A percentile compares a stretch with the other conserved stretches of the same genome.
Evolutionary conservation across 2,888 invertebrate genomes (phyloP).

Genomic region (Serrognathus titanus): DNA sequence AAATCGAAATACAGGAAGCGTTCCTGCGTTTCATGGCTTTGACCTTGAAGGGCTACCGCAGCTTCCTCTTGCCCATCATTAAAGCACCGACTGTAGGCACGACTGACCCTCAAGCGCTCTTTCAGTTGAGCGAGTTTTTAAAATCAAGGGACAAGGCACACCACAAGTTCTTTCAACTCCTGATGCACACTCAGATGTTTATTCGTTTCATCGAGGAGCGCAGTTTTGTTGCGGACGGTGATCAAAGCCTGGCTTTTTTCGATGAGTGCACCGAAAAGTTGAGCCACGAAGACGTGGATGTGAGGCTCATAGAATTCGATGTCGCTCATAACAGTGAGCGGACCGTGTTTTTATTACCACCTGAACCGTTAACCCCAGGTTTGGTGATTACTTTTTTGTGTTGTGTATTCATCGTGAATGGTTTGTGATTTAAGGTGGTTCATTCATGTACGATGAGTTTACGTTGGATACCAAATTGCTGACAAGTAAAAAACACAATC

Average conservation of each 20-base stretch:
- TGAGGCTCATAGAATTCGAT: constrained; percentile 78
- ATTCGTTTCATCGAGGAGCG: constrained; percentile 98
- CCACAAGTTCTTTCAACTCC: constrained; percentile 81
- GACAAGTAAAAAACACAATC: constrained; percentile 38
- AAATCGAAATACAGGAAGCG: constrained; percentile 94
- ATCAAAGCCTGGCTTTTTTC: constrained; percentile 92
- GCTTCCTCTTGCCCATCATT: constrained; percentile 86
- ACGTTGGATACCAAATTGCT: constrained; percentile 61
- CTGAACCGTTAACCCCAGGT: constrained; percentile 64
- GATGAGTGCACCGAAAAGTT: constrained; percentile 93
- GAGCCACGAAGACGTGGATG: constrained; percentile 54
- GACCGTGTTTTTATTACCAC: constrained; percentile 93
- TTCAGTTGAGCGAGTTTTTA: constrained; percentile 88
- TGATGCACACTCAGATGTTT: constrained; percentile 96
- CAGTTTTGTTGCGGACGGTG: constrained; percentile 97
- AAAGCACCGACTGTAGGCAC: constrained; percentile 91
- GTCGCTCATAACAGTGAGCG: constrained; percentile 78
- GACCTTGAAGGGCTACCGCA: constrained; percentile 85
- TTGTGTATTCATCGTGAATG: constrained; percentile 12
- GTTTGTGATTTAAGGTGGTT: constrained; percentile 41
- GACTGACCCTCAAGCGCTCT: constrained; percentile 92
- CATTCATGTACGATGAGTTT: constrained; percentile 60
- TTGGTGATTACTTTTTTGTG: constrained; percentile 12
- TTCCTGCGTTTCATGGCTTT: constrained; percentile 94
- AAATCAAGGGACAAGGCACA: constrained; percentile 85